Evolutionary conservation across 1,140 invertebrate species (phyloP).

Genomic region (Pectinophora gossypiella): DNA sequence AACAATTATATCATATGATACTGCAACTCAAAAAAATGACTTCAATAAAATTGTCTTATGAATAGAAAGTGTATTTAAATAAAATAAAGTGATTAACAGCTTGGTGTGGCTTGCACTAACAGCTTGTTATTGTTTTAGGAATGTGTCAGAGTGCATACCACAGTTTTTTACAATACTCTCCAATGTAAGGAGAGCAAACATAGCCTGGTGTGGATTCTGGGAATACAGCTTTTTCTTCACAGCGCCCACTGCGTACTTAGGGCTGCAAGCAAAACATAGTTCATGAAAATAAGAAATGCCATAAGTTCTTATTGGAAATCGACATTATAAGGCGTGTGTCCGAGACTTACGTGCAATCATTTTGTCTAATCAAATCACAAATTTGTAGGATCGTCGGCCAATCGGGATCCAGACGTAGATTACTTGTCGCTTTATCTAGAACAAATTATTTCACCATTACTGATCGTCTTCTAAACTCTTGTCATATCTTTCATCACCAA

Average conservation of each 20-base stretch:
- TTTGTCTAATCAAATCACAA: slow-evolving; percentile 95
- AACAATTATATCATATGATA: too few species aligned
- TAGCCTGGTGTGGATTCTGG: slow-evolving; percentile 91
- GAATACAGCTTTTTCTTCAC: slow-evolving; percentile 93
- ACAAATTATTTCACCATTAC: slow-evolving; percentile 29
- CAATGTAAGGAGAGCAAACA: slow-evolving; percentile 90
- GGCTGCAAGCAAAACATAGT: slow-evolving; percentile 76
- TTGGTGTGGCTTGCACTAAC: too few species aligned
- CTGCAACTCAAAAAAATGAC: too few species aligned
- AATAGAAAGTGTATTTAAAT: too few species aligned
- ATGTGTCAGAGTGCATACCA: too few species aligned
- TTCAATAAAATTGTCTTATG: too few species aligned
- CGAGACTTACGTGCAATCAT: slow-evolving; percentile 96
- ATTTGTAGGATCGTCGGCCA: slow-evolving; percentile 95
- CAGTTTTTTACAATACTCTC: slow-evolving; percentile 99
- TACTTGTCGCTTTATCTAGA: slow-evolving; percentile 94
- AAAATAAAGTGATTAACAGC: too few species aligned
- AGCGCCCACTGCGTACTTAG: slow-evolving; percentile 87
- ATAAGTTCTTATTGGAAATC: neutral
- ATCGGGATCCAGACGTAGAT: slow-evolving; percentile 93
- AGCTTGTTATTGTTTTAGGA: too few species aligned
- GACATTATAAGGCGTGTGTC: slow-evolving; percentile 13
- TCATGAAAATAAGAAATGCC: neutral
- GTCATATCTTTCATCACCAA: too few species aligned
- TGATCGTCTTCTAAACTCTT: too few species aligned